These are phyloP conservation scores for Hemithea aestivaria DNA, from an alignment of 2,888 invertebrate species.

Conservation along the genomic window DNA sequence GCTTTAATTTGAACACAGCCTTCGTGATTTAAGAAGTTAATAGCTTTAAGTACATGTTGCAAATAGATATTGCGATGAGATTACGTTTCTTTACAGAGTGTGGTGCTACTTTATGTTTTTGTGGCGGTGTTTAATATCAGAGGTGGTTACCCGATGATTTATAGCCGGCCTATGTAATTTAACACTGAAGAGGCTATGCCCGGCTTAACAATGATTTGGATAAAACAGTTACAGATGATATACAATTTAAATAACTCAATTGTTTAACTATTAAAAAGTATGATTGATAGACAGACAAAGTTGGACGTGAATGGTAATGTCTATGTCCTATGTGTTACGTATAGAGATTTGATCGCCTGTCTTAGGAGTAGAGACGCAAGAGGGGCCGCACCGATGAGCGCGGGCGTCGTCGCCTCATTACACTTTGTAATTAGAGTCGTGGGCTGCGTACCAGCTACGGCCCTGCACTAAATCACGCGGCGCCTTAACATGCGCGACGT, in stretches of 20 bases:
- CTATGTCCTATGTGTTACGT: constrained; percentile 1
- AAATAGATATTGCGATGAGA: constrained; percentile 37
- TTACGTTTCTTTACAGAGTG: constrained; percentile 26
- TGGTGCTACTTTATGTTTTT: constrained; percentile 18
- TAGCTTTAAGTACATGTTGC: constrained; percentile 21
- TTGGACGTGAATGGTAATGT: no score
- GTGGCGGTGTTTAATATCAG: constrained; percentile 16
- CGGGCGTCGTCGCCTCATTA: constrained; percentile 61
- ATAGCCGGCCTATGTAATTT: constrained; percentile 10
- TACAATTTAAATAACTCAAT: neutral
- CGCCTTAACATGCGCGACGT: constrained; percentile 51
- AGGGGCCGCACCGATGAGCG: constrained; percentile 26
- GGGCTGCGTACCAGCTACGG: constrained; percentile 55
- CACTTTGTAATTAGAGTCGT: constrained; percentile 74
- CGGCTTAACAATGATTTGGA: constrained; percentile 12
- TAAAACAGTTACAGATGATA: constrained; percentile 1
- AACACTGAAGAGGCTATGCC: no score
- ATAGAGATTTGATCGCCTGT: constrained; percentile 30
- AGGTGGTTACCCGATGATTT: constrained; percentile 17
- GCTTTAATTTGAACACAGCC: constrained; percentile 36
- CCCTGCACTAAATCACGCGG: constrained; percentile 70
- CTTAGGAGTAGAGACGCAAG: constrained; percentile 37
- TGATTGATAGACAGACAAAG: no score
- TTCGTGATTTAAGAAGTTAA: constrained; percentile 30
- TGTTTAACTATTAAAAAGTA: neutral